These are phyloP conservation scores for Sycophila texana DNA, from an alignment of 2,888 invertebrate genomes.

Conservation along the genomic window DNA sequence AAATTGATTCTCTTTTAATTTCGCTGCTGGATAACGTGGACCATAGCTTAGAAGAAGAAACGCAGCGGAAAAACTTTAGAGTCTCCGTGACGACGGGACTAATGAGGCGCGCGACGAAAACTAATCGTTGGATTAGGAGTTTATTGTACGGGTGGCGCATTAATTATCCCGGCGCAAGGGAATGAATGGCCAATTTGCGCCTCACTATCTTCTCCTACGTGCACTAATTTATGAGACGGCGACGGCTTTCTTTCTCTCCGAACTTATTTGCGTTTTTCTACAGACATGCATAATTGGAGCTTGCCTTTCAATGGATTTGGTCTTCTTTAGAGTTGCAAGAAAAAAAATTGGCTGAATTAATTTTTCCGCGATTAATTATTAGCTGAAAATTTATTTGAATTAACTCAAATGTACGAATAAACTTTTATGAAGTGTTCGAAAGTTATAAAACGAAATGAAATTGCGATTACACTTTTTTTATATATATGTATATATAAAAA, in stretches of 20 bases:
- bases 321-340: no score
- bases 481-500: no score
- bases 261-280: slow-evolving; percentile 43
- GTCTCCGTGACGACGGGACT: neutral
- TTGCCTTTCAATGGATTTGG: slow-evolving; percentile 2
- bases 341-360: no score
- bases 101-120: slow-evolving; percentile 46
- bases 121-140: slow-evolving; percentile 52
- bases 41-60: neutral
- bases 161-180: slow-evolving; percentile 31
- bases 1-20: no score
- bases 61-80: neutral
- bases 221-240: slow-evolving; percentile 45
- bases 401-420: no score
- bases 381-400: no score
- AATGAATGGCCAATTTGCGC: slow-evolving; percentile 49
- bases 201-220: neutral
- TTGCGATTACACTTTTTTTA: no score
- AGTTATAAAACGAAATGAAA: no score
- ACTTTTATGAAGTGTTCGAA: no score
- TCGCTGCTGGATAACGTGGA: neutral
- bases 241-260: neutral
- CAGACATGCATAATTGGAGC: no score
- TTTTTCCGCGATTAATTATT: no score
- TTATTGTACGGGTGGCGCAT: slow-evolving; percentile 37